These are phyloP conservation scores for Amblyjoppa fuscipennis DNA, from an alignment of 2,888 invertebrate genomes.

Conservation along the genomic window DNA sequence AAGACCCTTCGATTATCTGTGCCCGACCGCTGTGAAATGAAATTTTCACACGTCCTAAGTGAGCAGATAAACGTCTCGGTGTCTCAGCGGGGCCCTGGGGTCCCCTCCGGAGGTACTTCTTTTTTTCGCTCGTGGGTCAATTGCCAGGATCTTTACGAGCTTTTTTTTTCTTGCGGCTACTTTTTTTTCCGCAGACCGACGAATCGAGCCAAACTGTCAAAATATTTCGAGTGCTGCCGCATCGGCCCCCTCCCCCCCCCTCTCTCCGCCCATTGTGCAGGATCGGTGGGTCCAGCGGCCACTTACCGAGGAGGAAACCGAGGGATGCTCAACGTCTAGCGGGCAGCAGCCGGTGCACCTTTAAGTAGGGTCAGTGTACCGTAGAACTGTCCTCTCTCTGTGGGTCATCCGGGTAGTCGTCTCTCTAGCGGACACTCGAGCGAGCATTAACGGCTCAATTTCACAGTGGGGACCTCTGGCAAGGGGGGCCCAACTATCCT, in stretches of 20 bases:
- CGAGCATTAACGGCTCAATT: constrained; percentile 83
- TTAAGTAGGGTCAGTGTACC: constrained; percentile 75
- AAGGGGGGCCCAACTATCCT: constrained; percentile 42
- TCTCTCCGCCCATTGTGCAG: constrained; percentile 49
- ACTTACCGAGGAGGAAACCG: constrained; percentile 34
- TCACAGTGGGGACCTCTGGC: constrained; percentile 76
- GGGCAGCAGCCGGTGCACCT: constrained; percentile 62
- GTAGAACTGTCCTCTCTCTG: constrained; percentile 62
- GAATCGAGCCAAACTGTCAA: constrained; percentile 77
- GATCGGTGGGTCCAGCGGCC: constrained; percentile 63
- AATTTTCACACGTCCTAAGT: constrained; percentile 78
- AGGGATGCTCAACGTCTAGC: constrained; percentile 59
- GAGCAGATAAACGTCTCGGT: constrained; percentile 49
- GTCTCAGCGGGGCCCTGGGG: background rate
- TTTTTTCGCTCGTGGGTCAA: constrained; percentile 61
- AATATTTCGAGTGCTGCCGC: constrained; percentile 74
- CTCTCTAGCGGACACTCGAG: constrained; percentile 63
- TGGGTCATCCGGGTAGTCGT: constrained; percentile 62
- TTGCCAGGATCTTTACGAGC: constrained; percentile 65
- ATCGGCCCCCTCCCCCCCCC: constrained; percentile 27
- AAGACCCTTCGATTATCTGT: constrained; percentile 74
- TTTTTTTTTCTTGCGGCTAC: constrained; percentile 52
- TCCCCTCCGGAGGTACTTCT: constrained; percentile 46
- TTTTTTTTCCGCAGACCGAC: constrained; percentile 41
- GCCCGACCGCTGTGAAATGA: constrained; percentile 80